Conservation (phyloP, 1,140 invertebrate species). For the Tetragonula clypearis region DNA sequence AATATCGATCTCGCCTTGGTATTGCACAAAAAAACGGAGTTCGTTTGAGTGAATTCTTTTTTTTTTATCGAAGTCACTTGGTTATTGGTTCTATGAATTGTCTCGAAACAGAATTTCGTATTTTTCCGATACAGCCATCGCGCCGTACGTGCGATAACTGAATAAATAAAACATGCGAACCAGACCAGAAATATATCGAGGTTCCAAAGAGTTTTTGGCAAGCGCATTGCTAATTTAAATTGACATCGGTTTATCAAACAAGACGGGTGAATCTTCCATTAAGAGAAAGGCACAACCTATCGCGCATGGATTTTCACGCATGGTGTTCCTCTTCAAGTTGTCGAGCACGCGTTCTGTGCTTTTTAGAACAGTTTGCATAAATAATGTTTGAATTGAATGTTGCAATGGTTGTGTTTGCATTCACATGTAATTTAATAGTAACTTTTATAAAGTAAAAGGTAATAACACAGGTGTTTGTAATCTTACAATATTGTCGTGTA, state of each 20-base stretch:
- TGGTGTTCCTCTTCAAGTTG: background rate
- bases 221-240: background rate
- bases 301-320: background rate
- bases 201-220: constrained; percentile 18
- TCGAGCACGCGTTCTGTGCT: too few species aligned
- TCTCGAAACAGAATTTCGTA: background rate
- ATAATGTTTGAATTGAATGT: background rate
- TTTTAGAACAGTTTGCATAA: background rate
- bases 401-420: background rate
- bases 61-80: background rate
- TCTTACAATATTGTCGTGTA: too few species aligned
- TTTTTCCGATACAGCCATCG: background rate
- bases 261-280: background rate
- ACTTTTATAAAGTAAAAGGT: too few species aligned
- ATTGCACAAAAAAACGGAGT: background rate
- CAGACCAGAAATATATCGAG: constrained; percentile 9
- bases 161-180: constrained; percentile 27
- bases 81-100: background rate
- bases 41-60: background rate
- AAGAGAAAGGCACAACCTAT: background rate
- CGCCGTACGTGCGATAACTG: background rate
- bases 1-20: background rate
- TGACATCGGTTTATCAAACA: constrained; percentile 3
- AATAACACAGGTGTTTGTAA: too few species aligned
- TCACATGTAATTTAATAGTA: too few species aligned